A percentile compares a stretch with the other conserved stretches of the same genome.
phyloP scores from a whole-genome alignment of 92 coral and sea anemone species.

The Palythoa heliodiscus region DNA sequence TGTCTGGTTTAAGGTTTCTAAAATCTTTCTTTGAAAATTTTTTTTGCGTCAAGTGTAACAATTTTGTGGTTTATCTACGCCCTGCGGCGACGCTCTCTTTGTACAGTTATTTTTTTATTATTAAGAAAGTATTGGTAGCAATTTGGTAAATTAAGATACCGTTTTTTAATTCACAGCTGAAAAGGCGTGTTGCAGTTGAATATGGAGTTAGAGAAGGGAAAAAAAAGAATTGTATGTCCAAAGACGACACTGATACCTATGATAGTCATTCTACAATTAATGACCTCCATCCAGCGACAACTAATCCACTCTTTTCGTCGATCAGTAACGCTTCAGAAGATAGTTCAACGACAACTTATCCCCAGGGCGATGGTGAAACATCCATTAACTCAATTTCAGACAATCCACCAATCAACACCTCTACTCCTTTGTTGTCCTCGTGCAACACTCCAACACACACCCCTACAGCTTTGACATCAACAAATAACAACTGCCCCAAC shows the following conservation, averaged over 20 bases:
- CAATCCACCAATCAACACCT: not conserved
- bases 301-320: too few species aligned
- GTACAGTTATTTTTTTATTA: too few species aligned
- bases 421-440: not conserved
- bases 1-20: too few species aligned
- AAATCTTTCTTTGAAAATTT: too few species aligned
- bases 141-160: not conserved
- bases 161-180: not conserved
- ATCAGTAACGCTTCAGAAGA: not conserved
- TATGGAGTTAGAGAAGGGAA: conserved; percentile 4
- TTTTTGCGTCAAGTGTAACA: too few species aligned
- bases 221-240: not conserved
- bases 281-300: too few species aligned
- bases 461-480: not conserved
- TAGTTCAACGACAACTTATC: not conserved
- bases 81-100: too few species aligned
- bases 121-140: too few species aligned
- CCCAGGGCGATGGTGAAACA: not conserved
- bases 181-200: conserved; percentile 1
- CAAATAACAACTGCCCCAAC: not conserved
- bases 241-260: not conserved
- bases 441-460: not conserved
- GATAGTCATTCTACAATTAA: too few species aligned
- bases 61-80: too few species aligned
- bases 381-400: not conserved